Base-by-base conservation (phyloP, 2,113 vertebrate species). In the Catharus minimus region DNA sequence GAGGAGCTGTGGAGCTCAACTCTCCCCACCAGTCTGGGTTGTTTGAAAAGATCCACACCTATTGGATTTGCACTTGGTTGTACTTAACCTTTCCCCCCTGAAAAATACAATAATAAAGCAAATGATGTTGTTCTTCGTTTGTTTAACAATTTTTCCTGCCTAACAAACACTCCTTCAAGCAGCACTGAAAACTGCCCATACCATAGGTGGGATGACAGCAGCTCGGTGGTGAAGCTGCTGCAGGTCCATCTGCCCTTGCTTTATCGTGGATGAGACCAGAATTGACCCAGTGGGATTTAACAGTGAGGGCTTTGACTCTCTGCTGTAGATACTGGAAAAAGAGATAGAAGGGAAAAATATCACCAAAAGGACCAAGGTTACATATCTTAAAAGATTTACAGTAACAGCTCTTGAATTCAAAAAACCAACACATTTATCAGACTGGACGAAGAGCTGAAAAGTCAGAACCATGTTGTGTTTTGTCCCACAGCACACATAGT, bases 121-220 rank as follows among this genome's bases (percentile, higher is more conserved):
- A 88, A 83, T 11, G 0, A 8, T 18, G 1, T 5, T 57, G 83
- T 66, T 78, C 39, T 72, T 62, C 10, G 27, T 36, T 89, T 64
- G 33, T 60, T 79, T 47, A 46, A 56, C 1, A 0, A 2, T 13
- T 50, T 21, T 73, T 33, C 5, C 58, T 4, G 1, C 7, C 41
- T 9, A 79, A 32, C 15, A 88, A n/a, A 50, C 5, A 27, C 17
- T 53, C 43, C 44, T 76, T 62, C 38, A 85, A 83, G 46, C 20
- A 26, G 57, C 24, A 57, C 6, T 77, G 49, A 82, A 58, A 89
- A 97, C 95, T 30, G 7, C 21, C 39, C 93, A 95, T 96, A 99
- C 99, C 99, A 99, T 99, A 36, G 99, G 97, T 21, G 99, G 99
- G 82, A 99, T 99, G 89, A 98, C 96, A 41, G 99, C 99, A 82